These are phyloP conservation scores for Aplocera efformata DNA, from an alignment of 2,888 invertebrate genomes.

Conservation along the genomic window DNA sequence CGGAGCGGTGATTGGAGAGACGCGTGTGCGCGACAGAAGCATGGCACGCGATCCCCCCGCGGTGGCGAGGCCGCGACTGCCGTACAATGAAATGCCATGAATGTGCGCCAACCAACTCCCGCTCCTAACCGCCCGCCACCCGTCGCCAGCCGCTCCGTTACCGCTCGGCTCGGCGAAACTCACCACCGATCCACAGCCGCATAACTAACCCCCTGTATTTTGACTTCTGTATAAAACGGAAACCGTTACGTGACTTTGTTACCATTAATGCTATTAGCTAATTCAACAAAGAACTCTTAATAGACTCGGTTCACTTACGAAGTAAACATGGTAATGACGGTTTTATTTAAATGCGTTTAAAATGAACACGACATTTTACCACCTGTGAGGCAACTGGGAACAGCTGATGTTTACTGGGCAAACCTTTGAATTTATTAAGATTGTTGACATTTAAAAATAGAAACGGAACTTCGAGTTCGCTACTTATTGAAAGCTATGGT, in stretches of 20 bases:
- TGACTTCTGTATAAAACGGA: slow-evolving; percentile 64
- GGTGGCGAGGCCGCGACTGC: slow-evolving; percentile 71
- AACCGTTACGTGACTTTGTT: slow-evolving; percentile 71
- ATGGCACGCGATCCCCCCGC: slow-evolving; percentile 66
- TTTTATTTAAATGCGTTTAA: slow-evolving; percentile 25
- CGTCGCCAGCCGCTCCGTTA: slow-evolving; percentile 19
- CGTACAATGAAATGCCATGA: slow-evolving; percentile 72
- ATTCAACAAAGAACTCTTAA: slow-evolving; percentile 28
- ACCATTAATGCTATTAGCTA: slow-evolving; percentile 55
- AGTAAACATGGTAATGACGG: slow-evolving; percentile 25
- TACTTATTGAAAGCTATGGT: no score
- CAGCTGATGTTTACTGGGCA: slow-evolving; percentile 16
- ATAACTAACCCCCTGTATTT: slow-evolving; percentile 64
- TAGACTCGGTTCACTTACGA: slow-evolving; percentile 24
- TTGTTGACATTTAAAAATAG: no score
- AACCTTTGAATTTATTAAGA: no score
- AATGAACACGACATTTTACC: slow-evolving; percentile 24
- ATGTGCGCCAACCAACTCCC: slow-evolving; percentile 63
- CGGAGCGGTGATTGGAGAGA: slow-evolving; percentile 55
- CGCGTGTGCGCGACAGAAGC: slow-evolving; percentile 38
- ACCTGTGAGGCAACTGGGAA: slow-evolving; percentile 14
- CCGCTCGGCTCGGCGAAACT: slow-evolving; percentile 36
- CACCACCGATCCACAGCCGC: slow-evolving; percentile 67
- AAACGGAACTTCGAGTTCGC: no score
- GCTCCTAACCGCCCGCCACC: slow-evolving; percentile 16